A percentile compares a stretch with the other conserved stretches of the same genome.
These are phyloP conservation scores for Aromia moschata DNA, from an alignment of 2,888 invertebrate genomes.

Conservation along the genomic window DNA sequence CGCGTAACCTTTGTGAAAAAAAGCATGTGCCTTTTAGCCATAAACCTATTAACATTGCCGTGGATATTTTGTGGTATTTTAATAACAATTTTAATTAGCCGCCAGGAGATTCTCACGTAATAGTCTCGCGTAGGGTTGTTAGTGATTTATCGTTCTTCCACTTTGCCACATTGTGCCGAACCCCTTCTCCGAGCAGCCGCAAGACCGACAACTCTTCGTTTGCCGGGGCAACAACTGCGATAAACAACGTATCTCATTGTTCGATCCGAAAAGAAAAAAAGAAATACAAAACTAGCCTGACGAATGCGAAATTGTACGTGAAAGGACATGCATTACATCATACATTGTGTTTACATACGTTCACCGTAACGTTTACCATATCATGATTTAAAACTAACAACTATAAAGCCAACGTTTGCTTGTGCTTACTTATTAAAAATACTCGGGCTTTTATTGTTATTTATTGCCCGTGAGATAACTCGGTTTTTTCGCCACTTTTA, in stretches of 20 bases:
- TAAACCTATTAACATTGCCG: slow-evolving; percentile 44
- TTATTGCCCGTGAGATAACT: slow-evolving; percentile 8
- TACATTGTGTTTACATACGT: slow-evolving; percentile 32
- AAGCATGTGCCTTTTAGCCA: slow-evolving; percentile 37
- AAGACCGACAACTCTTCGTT: slow-evolving; percentile 14
- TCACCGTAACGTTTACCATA: slow-evolving; percentile 27
- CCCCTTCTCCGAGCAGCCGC: slow-evolving; percentile 23
- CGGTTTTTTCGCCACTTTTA: slow-evolving; percentile 3
- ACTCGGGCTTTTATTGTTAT: slow-evolving; percentile 10
- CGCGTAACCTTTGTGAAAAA: slow-evolving; percentile 25
- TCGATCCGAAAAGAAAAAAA: slow-evolving; percentile 15
- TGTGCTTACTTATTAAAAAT: slow-evolving; percentile 8
- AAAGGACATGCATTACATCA: slow-evolving; percentile 33
- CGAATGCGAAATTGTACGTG: slow-evolving; percentile 28
- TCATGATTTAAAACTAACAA: slow-evolving; percentile 27
- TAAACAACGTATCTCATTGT: slow-evolving; percentile 30
- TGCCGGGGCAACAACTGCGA: slow-evolving; percentile 15
- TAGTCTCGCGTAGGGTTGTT: slow-evolving; percentile 46
- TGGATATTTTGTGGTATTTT: slow-evolving; percentile 52
- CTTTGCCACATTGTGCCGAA: slow-evolving; percentile 43
- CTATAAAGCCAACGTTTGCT: slow-evolving; percentile 12
- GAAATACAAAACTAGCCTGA: slow-evolving; percentile 23
- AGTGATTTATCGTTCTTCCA: slow-evolving; percentile 48
- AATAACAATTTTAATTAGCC: slow-evolving; percentile 54
- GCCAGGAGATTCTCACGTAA: slow-evolving; percentile 47